Evolutionary conservation across 2,888 invertebrate genomes (phyloP), one percentile per base, ranked within the genome.

Genomic region (Campopleginae sp.): DNA sequence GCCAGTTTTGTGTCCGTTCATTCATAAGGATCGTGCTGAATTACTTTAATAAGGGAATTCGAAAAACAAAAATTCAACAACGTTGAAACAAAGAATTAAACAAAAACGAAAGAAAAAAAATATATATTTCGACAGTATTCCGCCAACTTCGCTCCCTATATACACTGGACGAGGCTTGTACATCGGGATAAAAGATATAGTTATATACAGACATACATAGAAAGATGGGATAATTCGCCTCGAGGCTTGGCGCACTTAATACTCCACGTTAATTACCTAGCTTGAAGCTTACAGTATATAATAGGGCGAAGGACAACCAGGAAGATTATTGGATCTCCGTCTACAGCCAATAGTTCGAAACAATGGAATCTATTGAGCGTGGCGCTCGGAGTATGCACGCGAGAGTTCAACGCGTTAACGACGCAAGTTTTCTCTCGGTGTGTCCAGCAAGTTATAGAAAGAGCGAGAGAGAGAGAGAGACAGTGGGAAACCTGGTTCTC

Each of bases 201-300:
- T 0, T 19, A n/a, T 71, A 63, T 70, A 70, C 51, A 27, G n/a
- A 80, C 23, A 72, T 19, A 27, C 65, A 66, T 23, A 66, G 27
- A 27, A 58, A 27, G 27, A 51, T 19, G 27, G 54, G 54, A 58
- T n/a, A n/a, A n/a, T 27, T 58, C 77, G 61, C 48, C 79, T 85
- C 72, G 61, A 68, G 76, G 82, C 61, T 80, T 23, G 33, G 80
- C 44, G 72, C 66, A 82, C 80, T 77, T 82, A 72, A 85, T 85
- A 84, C 86, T 76, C 88, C 76, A 86, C 87, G 85, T 89, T 89
- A 88, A 90, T 90, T 89, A 89, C 86, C 89, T 78, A 80, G 85
- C 84, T 87, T 89, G 87, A 85, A 79, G 79, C 75, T 66, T 82
- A 48, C 65, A 65, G 12, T n/a, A 33, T 66, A 65, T 38, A 42